phyloP scores from a whole-genome alignment of 1,140 invertebrate species.

The Plutomurus gul region DNA sequence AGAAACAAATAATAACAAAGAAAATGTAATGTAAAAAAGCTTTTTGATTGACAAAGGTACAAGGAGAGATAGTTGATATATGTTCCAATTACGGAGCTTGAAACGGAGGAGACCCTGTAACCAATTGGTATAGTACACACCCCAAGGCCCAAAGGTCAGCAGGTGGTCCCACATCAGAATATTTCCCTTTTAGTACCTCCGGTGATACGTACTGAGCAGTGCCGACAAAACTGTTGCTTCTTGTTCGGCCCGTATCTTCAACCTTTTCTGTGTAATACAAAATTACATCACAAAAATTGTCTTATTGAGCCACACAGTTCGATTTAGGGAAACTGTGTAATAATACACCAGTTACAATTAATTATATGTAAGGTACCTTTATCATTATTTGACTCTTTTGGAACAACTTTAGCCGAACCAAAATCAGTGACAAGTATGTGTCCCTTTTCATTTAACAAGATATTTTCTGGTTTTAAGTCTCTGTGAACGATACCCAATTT shows the following conservation, averaged over 20 bases:
- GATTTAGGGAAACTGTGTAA: not conserved
- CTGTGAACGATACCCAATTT: constrained; percentile 86
- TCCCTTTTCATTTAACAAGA: constrained; percentile 88
- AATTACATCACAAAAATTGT: not conserved
- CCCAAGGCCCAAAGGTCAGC: constrained; percentile 98
- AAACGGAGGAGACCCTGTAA: constrained; percentile 90
- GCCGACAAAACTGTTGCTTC: constrained; percentile 91
- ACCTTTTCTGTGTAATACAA: not conserved
- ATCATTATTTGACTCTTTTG: constrained; percentile 58
- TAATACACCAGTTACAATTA: too few species aligned
- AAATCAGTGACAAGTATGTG: constrained; percentile 97
- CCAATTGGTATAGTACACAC: constrained; percentile 97
- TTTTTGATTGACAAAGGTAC: not conserved
- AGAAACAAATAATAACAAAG: constrained; percentile 45
- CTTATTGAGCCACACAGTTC: too few species aligned
- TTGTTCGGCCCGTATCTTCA: constrained; percentile 53
- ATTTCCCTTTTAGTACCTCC: constrained; percentile 83
- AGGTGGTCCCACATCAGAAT: constrained; percentile 69
- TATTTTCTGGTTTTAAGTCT: constrained; percentile 89
- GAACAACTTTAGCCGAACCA: constrained; percentile 91
- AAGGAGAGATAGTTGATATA: constrained; percentile 47
- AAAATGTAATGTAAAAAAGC: not conserved
- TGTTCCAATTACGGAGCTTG: constrained; percentile 73
- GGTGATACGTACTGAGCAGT: constrained; percentile 99
- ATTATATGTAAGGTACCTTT: not conserved